Base-by-base conservation (phyloP, 2,797 vertebrate genomes). In the Phoeniculus purpureus region DNA sequence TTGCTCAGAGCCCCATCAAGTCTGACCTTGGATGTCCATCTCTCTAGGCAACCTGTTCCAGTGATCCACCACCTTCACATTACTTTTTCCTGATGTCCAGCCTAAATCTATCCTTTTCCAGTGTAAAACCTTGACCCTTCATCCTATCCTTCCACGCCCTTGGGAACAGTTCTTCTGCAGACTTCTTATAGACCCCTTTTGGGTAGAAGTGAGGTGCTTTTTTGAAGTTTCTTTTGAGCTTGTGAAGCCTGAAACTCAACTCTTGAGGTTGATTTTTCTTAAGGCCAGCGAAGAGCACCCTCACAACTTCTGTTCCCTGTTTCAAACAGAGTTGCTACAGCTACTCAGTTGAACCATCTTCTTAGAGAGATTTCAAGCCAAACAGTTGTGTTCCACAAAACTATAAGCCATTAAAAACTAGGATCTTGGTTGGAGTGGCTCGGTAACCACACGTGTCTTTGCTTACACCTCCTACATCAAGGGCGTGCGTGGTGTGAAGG, bases 321-420 rank as follows among this genome's bases (percentile, higher is more conserved):
- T 88, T 81, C 50, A 82, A 94, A 94, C 37, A 61, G 60, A 74
- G 61, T 61, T 86, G 31, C 51, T 90, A 25, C 52, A 87, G 56
- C 62, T 83, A 82, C 54, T 77, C 47, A 34, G 32, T 40, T 78
- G 62, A 92, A 83, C 86, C 73, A 89, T 93, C 81, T 90, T 70
- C 72, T 80, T 45, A 87, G 55, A 59, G 75, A 89, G 25, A 37
- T 85, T 75, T 91, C 48, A 79, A 77, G 72, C 68, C 91, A 81
- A 92, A 80, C 37, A 48, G 78, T 82, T 93, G 68, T n/a, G 45
- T 95, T 87, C 92, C 78, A 85, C 52, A 81, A 83, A 94, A 88
- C 47, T 3, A 1, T 84, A 84, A 90, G 51, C 85, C 72, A 51
- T 43, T 65, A 61, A 80, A 91, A 92, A 88, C 55, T 74, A 29